Percentiles rank a stretch among this genome's conserved stretches.
phyloP scores from a whole-genome alignment of 2,797 vertebrate species.

The Lacerta viridis region DNA sequence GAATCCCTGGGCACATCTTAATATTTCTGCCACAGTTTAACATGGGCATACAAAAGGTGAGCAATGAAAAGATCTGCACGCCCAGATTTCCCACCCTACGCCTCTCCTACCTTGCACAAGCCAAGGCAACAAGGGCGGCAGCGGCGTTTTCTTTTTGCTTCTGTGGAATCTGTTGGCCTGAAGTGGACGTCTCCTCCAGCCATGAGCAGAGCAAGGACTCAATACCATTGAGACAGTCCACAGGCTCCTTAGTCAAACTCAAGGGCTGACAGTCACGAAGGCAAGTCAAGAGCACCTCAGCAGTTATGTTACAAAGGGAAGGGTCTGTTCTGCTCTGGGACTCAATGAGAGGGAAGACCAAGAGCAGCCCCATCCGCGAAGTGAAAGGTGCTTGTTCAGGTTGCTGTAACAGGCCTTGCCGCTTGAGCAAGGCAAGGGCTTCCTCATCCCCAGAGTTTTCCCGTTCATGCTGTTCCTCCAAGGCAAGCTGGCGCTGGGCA shows the following conservation, averaged over 20 bases:
- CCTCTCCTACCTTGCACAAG: conserved; percentile 93
- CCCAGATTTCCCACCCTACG: too few relatives aligned
- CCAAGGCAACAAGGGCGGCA: conserved; percentile 95
- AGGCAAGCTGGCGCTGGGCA: conserved; percentile 90
- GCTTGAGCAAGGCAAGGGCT: conserved; percentile 93
- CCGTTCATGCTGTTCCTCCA: conserved; percentile 86
- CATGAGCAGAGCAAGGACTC: conserved; percentile 96
- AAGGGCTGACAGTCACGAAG: conserved; percentile 98
- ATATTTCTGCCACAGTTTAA: neutral
- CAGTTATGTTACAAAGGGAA: conserved; percentile 95
- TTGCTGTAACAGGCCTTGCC: conserved; percentile 95
- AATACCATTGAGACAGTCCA: conserved; percentile 97
- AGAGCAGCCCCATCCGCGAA: conserved; percentile 93
- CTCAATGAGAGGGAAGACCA: conserved; percentile 98
- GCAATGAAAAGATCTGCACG: neutral
- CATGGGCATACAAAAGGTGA: neutral
- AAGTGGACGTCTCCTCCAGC: conserved; percentile 89
- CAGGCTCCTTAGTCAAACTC: conserved; percentile 97
- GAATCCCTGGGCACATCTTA: neutral
- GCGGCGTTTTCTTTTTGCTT: conserved; percentile 98
- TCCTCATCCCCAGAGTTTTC: conserved; percentile 92
- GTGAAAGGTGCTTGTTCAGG: conserved; percentile 97
- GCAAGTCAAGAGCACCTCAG: conserved; percentile 96
- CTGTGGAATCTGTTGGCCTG: conserved; percentile 86
- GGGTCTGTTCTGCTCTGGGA: conserved; percentile 98